phyloP scores from a whole-genome alignment of 2,888 invertebrate species.

The Oscheius myriophilus region DNA sequence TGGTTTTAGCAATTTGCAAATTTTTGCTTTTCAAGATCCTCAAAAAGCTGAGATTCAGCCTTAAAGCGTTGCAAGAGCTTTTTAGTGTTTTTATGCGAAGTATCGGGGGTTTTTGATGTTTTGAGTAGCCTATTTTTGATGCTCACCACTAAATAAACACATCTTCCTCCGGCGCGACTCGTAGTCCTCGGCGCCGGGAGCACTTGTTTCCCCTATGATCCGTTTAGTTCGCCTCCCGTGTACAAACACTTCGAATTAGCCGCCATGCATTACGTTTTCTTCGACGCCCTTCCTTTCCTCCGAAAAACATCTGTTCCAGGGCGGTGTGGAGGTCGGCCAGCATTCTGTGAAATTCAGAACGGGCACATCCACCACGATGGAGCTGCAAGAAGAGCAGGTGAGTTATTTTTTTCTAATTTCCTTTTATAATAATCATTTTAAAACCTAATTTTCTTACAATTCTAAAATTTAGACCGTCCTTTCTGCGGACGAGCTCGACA shows the following conservation, averaged over 20 bases:
- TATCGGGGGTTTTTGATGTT: slow-evolving; percentile 8
- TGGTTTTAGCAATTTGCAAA: no score
- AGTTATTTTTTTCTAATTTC: background rate
- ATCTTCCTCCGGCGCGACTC: slow-evolving; percentile 18
- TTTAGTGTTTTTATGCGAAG: no score
- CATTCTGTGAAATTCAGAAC: slow-evolving; percentile 30
- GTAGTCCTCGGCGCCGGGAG: slow-evolving; percentile 24
- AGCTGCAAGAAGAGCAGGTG: slow-evolving; percentile 25
- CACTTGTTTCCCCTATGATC: slow-evolving; percentile 30
- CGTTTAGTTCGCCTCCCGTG: slow-evolving; percentile 27
- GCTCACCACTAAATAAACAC: slow-evolving; percentile 27
- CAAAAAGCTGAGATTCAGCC: no score
- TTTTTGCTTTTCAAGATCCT: no score
- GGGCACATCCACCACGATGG: slow-evolving; percentile 24
- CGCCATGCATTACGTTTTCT: slow-evolving; percentile 14
- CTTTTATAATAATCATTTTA: background rate
- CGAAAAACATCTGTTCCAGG: slow-evolving; percentile 16
- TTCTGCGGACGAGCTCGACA: slow-evolving; percentile 25
- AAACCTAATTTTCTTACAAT: background rate
- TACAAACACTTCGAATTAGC: slow-evolving; percentile 19
- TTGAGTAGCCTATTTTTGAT: slow-evolving; percentile 28
- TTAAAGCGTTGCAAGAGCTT: no score
- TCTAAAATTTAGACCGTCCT: slow-evolving; percentile 15
- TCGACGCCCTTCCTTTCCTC: background rate
- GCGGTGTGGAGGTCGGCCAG: slow-evolving; percentile 23